Base-by-base conservation (phyloP, 1,140 invertebrate species). In the Papilio polytes region DNA sequence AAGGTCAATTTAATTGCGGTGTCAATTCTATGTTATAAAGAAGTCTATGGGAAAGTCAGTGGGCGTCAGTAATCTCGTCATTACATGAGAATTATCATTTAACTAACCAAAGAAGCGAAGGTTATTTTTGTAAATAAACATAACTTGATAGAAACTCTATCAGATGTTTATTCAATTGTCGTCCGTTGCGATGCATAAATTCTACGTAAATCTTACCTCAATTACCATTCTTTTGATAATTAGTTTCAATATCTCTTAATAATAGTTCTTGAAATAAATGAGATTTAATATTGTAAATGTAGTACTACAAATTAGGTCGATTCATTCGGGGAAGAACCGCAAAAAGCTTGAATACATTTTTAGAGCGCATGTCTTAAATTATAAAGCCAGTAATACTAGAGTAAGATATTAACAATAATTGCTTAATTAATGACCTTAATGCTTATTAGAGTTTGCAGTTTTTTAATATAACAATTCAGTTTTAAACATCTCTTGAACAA, bases 31-130 rank as follows among this genome's bases (percentile, higher is more conserved):
- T 81, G 70, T 73, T 76, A 81, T 85, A 86, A n/a, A 36, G 59
- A 83, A 80, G 85, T 85, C 86, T 80, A 88, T 90, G 89, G 87
- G 89, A 88, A 85, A 84, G 84, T 83, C 80, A 83, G 89, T 89
- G 90, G 90, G 88, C 90, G 87, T 80, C 80, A 86, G 85, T 91
- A 90, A 92, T 90, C 90, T 87, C 81, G 82, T 84, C 90, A 92
- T 94, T 92, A 92, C 90, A 89, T 87, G 79, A 80, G 86, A 80
- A 89, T 89, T 91, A 92, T 90, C 86, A 89, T 86, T 76, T 79
- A 80, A 74, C 81, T 81, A 81, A 86, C 84, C 84, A 87, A 87
- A 88, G 85, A 89, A 86, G 74, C 82, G 81, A 78, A 85, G 84
- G 89, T 91, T 89, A 86, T 86, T 89, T 88, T 86, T 86, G 80